phyloP scores from a whole-genome alignment of 1,140 invertebrate species.

The Pteromalus puparum region DNA sequence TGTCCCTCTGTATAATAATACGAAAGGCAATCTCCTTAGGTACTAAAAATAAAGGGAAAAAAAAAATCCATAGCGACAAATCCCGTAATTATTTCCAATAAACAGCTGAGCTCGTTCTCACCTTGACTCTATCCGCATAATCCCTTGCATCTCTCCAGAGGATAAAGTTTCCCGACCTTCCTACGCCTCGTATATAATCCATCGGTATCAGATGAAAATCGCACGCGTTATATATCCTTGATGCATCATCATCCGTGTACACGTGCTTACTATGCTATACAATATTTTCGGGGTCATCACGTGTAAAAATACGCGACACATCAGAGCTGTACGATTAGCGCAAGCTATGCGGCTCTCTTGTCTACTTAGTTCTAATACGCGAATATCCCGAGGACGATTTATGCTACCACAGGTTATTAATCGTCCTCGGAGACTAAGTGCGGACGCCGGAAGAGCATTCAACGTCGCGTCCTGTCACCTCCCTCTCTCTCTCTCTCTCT shows the following conservation, averaged over 20 bases:
- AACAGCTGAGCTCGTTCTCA: background rate
- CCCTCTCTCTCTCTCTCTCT: background rate
- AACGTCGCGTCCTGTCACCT: background rate
- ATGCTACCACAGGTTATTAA: constrained; percentile 6
- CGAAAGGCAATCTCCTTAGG: background rate
- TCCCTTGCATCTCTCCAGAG: background rate
- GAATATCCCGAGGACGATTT: constrained; percentile 29
- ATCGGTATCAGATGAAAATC: background rate
- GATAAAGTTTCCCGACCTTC: background rate
- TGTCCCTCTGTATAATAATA: too few relatives aligned
- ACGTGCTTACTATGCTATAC: too few relatives aligned
- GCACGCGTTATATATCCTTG: background rate
- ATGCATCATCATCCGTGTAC: background rate
- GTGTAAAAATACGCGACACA: background rate
- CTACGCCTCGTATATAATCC: background rate
- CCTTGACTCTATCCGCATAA: background rate
- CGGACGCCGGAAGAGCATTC: constrained; percentile 1
- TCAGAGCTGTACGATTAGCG: too few relatives aligned
- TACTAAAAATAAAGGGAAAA: background rate
- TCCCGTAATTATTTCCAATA: background rate
- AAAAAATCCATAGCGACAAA: background rate
- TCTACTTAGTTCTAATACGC: constrained; percentile 15
- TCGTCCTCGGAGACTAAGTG: constrained; percentile 17
- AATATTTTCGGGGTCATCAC: background rate
- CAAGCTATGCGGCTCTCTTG: background rate